Evolutionary conservation across 2,888 invertebrate species (phyloP).

Genomic region (Zygaena filipendulae): DNA sequence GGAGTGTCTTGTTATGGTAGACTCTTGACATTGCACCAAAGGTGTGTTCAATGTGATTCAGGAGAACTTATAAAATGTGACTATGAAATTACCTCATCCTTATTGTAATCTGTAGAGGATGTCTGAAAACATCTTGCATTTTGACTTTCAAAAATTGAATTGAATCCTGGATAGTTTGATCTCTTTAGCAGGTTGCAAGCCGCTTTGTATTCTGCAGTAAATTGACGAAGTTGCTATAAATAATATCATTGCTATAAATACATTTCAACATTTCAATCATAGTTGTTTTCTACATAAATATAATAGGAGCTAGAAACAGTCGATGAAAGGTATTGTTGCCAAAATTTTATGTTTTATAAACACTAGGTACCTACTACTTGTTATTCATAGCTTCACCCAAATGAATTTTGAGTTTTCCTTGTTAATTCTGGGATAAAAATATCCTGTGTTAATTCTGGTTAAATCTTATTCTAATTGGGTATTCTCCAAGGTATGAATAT

Average conservation of each 20-base stretch:
- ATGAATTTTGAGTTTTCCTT: too few relatives aligned
- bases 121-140: slow-evolving; percentile 31
- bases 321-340: too few relatives aligned
- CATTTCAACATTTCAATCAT: neutral
- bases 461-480: too few relatives aligned
- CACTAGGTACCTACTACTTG: too few relatives aligned
- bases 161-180: slow-evolving; percentile 52
- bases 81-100: slow-evolving; percentile 21
- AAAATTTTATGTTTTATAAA: neutral
- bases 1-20: too few relatives aligned
- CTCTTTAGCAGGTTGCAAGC: slow-evolving; percentile 61
- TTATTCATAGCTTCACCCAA: too few relatives aligned
- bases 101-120: too few relatives aligned
- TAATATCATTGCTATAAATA: slow-evolving; percentile 1
- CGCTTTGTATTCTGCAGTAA: slow-evolving; percentile 67
- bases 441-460: too few relatives aligned
- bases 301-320: neutral
- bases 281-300: neutral
- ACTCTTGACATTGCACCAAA: neutral
- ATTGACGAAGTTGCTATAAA: slow-evolving; percentile 33
- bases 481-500: too few relatives aligned
- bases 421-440: too few relatives aligned
- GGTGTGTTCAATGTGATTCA: neutral
- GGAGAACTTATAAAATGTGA: neutral
- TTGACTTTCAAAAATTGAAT: slow-evolving; percentile 25